Evolutionary conservation across 2,113 vertebrate species (phyloP).

Genomic region (Chrysochloris asiatica): DNA sequence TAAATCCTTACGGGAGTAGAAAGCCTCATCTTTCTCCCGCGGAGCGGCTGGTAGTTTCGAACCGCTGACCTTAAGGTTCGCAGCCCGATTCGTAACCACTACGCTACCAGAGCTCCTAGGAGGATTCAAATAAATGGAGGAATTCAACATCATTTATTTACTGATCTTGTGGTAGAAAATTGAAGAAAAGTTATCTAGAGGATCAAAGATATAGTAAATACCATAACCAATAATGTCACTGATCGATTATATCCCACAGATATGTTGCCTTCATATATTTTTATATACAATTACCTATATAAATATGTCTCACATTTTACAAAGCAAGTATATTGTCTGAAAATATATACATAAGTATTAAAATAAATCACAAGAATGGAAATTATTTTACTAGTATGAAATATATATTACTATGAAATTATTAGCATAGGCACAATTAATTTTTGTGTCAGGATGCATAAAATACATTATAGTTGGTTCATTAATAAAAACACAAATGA

Average conservation of each 20-base stretch:
- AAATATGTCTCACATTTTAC: conserved; percentile 1
- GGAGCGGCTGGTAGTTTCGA: no score
- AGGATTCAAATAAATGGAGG: neutral
- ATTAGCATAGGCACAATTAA: neutral
- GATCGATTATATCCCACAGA: neutral
- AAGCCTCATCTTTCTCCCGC: no score
- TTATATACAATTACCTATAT: neutral
- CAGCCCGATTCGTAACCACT: no score
- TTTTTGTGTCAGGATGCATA: neutral
- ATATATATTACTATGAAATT: neutral
- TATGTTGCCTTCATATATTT: neutral
- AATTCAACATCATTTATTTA: neutral
- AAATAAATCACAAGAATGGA: conserved; percentile 10
- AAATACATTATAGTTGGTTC: neutral
- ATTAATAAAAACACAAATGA: neutral
- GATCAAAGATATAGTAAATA: neutral
- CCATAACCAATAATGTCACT: neutral
- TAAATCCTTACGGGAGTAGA: no score
- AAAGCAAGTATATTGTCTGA: neutral
- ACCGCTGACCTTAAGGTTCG: no score
- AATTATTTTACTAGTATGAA: neutral
- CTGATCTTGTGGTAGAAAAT: neutral
- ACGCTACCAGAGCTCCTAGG: no score
- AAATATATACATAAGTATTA: neutral
- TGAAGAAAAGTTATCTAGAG: neutral